phyloP scores from a whole-genome alignment of 1,140 invertebrate genomes.

The Bombyx mandarina region DNA sequence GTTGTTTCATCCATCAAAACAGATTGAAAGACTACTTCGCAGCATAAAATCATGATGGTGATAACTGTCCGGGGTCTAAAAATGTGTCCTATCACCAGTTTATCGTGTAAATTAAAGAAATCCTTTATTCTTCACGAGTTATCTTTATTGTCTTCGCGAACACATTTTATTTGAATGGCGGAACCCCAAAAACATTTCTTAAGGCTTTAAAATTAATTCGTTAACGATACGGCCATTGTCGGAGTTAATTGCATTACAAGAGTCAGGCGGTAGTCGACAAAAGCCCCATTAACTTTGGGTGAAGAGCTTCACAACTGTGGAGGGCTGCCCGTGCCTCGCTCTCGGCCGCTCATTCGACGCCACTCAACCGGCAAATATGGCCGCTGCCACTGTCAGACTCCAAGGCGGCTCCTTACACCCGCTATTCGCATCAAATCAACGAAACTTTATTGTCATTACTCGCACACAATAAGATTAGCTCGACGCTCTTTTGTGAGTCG shows the following conservation, averaged over 20 bases:
- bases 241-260: slow-evolving; percentile 68
- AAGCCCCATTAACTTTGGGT: slow-evolving; percentile 64
- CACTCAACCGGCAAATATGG: slow-evolving; percentile 60
- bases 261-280: slow-evolving; percentile 53
- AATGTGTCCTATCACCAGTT: too few species aligned
- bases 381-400: slow-evolving; percentile 50
- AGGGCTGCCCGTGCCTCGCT: slow-evolving; percentile 32
- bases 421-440: slow-evolving; percentile 16
- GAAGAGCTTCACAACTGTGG: slow-evolving; percentile 29
- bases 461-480: slow-evolving; percentile 53
- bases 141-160: too few species aligned
- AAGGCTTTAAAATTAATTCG: slow-evolving; percentile 54
- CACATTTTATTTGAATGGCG: slow-evolving; percentile 3
- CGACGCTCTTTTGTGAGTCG: slow-evolving; percentile 40
- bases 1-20: too few species aligned
- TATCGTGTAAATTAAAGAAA: too few species aligned
- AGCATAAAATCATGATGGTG: too few species aligned
- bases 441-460: slow-evolving; percentile 26
- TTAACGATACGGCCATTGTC: slow-evolving; percentile 58
- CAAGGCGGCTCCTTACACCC: slow-evolving; percentile 34
- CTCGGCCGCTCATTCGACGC: slow-evolving; percentile 31
- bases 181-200: slow-evolving; percentile 18
- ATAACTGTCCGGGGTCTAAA: too few species aligned
- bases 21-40: too few species aligned
- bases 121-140: too few species aligned